A percentile compares a stretch with the other conserved stretches of the same genome.
Evolutionary conservation across 2,113 vertebrate species (phyloP).

Genomic region (Podiceps cristatus): DNA sequence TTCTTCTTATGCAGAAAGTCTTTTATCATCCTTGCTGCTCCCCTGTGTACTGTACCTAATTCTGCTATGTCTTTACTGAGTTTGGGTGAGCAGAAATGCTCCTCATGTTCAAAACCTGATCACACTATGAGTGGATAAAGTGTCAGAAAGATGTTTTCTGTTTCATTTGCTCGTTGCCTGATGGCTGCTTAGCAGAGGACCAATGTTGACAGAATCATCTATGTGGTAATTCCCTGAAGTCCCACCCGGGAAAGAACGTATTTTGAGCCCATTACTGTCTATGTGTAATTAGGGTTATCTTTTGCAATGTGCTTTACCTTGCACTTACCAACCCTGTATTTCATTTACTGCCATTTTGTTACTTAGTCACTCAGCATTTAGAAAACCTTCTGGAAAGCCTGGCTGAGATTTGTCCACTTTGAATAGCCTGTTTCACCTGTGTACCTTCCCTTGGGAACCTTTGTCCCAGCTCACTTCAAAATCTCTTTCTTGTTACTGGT

Average conservation of each 20-base stretch:
- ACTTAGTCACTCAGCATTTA: background rate
- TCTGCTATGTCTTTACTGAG: background rate
- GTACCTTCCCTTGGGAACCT: background rate
- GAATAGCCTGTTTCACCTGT: background rate
- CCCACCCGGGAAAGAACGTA: accelerated
- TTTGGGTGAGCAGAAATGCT: background rate
- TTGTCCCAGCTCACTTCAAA: background rate
- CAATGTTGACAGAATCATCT: background rate
- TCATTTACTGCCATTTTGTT: background rate
- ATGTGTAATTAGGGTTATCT: background rate
- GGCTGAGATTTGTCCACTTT: background rate
- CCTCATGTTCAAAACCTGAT: background rate
- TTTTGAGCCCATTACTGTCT: background rate
- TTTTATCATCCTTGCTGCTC: background rate
- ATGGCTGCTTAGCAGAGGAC: background rate
- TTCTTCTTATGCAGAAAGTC: background rate
- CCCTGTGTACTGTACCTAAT: background rate
- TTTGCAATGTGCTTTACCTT: background rate
- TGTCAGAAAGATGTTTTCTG: background rate
- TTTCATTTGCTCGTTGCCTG: background rate
- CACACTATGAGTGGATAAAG: background rate
- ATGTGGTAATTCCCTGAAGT: background rate
- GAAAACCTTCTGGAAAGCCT: background rate
- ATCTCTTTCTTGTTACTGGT: background rate
- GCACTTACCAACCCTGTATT: background rate